Evolutionary conservation across 30 jellyfish, hydroid and myxozoan genomes (phyloP).

Genomic region (Catostylus mosaicus): DNA sequence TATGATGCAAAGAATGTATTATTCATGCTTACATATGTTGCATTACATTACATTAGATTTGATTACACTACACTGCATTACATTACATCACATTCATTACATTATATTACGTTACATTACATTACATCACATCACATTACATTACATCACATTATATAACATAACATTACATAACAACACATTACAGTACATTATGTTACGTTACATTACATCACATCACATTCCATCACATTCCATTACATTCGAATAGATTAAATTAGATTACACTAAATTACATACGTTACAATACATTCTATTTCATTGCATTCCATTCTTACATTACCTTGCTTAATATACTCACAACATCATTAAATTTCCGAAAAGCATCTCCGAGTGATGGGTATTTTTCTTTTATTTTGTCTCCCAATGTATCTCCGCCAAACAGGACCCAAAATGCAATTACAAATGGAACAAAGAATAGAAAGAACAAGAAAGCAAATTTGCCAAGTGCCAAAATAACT

Average conservation of each 20-base stretch:
- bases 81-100: neutral
- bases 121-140: neutral
- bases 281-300: no score
- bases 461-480: conserved; percentile 65
- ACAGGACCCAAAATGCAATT: conserved; percentile 59
- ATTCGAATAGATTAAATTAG: no score
- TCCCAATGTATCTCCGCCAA: conserved; percentile 66
- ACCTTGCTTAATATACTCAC: conserved; percentile 21
- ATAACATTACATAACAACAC: no score
- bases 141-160: neutral
- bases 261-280: no score
- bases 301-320: no score
- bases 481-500: conserved; percentile 34
- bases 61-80: neutral
- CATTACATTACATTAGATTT: neutral
- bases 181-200: neutral
- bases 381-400: neutral
- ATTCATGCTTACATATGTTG: neutral
- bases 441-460: conserved; percentile 44
- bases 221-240: neutral
- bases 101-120: neutral
- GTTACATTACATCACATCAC: neutral
- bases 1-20: neutral
- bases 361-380: conserved; percentile 16
- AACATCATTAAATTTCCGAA: conserved; percentile 43